Base-by-base conservation (phyloP, 1,140 invertebrate species). In the Stegodyphus mimosarum region DNA sequence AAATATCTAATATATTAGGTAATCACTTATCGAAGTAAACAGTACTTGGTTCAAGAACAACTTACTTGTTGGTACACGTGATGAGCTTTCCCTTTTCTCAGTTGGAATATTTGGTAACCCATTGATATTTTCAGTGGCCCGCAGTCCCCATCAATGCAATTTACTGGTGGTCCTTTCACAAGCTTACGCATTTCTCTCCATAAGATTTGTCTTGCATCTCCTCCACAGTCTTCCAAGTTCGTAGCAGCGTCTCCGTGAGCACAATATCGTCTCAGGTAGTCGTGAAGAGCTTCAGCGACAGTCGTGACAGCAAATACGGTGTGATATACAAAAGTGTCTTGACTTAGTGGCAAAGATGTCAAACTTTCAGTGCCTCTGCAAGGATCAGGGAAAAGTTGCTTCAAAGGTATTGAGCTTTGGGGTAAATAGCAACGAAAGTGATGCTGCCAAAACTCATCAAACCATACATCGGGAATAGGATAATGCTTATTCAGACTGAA, bases 361-460 rank as follows among this genome's bases (percentile, higher is more conserved):
- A 88, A 69, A 2, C 67, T 60, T 71, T 89, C 88, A 48, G 55
- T 80, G 3, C 87, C 87, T 0, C 69, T 80, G n/a, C 86, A 80
- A 17, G 79, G 67, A 10, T 75, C n/a, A 1, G 84, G 79, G 18
- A 79, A 81, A 11, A 76, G 33, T 5, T 83, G 70, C 70, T 86
- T 55, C 52, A 89, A 90, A 17, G 84, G 81, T 71, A 88, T 88
- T 88, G 83, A 50, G 88, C 88, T 89, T 86, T 81, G 88, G 88
- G 87, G 89, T 6, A 89, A 66, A 67, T 86, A 88, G 88, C 91
- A 92, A 50, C 89, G 76, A 74, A 90, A 91, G 6, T 89, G 83
- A 17, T 90, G 78, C 75, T 92, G 89, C 88, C 90, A 92, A 83
- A 90, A 91, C 72, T 92, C 91, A 71, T 90, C 88, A 80, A 92